phyloP scores from a whole-genome alignment of 2,888 invertebrate genomes.

The Xanthorhoe spadicearia region DNA sequence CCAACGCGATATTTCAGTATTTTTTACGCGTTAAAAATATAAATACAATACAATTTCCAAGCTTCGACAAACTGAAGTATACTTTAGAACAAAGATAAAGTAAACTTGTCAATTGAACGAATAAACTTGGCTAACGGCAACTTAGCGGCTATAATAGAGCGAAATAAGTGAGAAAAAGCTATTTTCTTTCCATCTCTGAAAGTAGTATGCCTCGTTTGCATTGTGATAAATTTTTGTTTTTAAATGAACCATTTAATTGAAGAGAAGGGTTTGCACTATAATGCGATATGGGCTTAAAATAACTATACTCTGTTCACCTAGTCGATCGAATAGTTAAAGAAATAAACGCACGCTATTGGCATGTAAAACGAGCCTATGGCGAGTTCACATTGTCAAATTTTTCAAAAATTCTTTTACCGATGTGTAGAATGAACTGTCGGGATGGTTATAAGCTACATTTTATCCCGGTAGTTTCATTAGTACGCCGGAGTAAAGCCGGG shows the following conservation, averaged over 20 bases:
- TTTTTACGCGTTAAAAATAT: not conserved
- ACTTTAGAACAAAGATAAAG: conserved; percentile 15
- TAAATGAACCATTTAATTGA: not conserved
- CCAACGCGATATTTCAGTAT: not conserved
- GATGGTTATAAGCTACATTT: no score
- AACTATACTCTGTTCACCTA: no score
- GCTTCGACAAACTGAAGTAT: conserved; percentile 7
- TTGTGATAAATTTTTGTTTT: not conserved
- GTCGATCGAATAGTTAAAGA: no score
- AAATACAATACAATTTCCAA: conserved; percentile 12
- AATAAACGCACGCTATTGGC: no score
- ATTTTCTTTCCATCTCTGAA: conserved; percentile 33
- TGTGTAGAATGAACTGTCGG: no score
- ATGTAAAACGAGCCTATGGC: no score
- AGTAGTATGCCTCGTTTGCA: conserved; percentile 12
- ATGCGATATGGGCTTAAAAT: no score
- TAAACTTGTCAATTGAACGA: conserved; percentile 35
- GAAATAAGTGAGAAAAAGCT: conserved; percentile 30
- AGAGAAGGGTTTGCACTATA: no score
- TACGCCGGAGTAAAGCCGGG: no score
- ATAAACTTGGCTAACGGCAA: conserved; percentile 26
- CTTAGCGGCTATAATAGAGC: conserved; percentile 29
- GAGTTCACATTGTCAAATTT: no score
- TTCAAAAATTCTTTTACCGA: no score
- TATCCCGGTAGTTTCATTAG: no score